Evolutionary conservation across 2,888 invertebrate species (phyloP).

Genomic region (Zootermopsis nevadensis): DNA sequence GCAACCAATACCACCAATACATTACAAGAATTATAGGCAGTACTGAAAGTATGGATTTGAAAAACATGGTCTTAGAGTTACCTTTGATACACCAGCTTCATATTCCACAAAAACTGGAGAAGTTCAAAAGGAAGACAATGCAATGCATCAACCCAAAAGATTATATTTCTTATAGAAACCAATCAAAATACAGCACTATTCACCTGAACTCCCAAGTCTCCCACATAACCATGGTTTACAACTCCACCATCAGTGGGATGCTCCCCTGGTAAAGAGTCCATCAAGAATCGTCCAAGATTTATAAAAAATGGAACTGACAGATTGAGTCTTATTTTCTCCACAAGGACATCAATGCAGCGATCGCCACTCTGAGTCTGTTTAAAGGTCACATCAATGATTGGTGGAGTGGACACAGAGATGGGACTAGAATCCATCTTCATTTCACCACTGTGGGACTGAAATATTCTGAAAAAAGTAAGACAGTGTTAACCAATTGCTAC

Average conservation of each 20-base stretch:
- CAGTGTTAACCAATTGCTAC: not conserved
- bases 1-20: too few relatives aligned
- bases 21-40: too few relatives aligned
- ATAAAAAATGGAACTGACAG: conserved; percentile 78
- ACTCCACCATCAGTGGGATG: conserved; percentile 74
- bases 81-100: too few relatives aligned
- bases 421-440: conserved; percentile 57
- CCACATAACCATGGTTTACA: conserved; percentile 78
- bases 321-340: conserved; percentile 79
- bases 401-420: conserved; percentile 74
- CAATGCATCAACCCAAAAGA: too few relatives aligned
- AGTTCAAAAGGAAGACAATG: too few relatives aligned
- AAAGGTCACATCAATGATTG: conserved; percentile 77
- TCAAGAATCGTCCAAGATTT: conserved; percentile 69
- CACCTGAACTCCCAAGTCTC: conserved; percentile 63
- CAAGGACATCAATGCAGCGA: conserved; percentile 74
- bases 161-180: too few relatives aligned
- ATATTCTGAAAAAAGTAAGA: conserved; percentile 66
- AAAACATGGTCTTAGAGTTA: too few relatives aligned
- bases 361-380: conserved; percentile 73
- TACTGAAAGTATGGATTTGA: too few relatives aligned
- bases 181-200: conserved; percentile 44
- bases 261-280: conserved; percentile 72
- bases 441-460: conserved; percentile 73
- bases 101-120: too few relatives aligned